Conservation (phyloP, 2,113 vertebrate genomes). For the Prietella phreatophila region DNA sequence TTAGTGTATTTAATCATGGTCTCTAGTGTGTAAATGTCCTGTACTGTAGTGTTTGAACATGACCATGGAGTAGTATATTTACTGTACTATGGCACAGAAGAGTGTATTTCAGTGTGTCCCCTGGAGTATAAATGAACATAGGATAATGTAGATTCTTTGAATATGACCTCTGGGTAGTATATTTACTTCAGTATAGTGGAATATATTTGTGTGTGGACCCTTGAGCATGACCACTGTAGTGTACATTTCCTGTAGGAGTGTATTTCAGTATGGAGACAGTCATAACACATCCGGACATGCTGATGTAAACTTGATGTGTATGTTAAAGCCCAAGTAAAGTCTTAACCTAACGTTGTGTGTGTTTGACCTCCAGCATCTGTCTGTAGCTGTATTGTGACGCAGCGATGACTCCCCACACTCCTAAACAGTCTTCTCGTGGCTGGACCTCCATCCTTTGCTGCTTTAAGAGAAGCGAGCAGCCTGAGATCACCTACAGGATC, state of each 20-base stretch:
- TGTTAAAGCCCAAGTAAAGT: background rate
- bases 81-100: background rate
- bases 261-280: background rate
- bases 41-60: background rate
- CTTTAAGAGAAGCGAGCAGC: conserved; percentile 82
- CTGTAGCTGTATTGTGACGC: conserved; percentile 25
- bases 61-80: background rate
- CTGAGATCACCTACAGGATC: conserved; percentile 85
- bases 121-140: background rate
- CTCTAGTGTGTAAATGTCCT: background rate
- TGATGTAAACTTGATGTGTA: background rate
- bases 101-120: background rate
- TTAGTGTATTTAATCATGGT: background rate
- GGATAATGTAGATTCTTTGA: background rate
- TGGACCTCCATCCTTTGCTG: conserved; percentile 89
- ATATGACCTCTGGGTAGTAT: too few relatives aligned
- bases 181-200: too few relatives aligned
- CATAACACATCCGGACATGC: background rate
- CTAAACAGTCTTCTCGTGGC: conserved; percentile 77
- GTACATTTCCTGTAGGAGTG: background rate
- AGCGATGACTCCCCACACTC: conserved; percentile 76
- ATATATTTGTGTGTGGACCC: too few relatives aligned
- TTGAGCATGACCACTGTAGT: background rate
- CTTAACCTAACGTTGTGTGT: background rate
- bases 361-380: background rate